Base-by-base conservation (phyloP, 2,113 vertebrate species). In the Syngnathus floridae region DNA sequence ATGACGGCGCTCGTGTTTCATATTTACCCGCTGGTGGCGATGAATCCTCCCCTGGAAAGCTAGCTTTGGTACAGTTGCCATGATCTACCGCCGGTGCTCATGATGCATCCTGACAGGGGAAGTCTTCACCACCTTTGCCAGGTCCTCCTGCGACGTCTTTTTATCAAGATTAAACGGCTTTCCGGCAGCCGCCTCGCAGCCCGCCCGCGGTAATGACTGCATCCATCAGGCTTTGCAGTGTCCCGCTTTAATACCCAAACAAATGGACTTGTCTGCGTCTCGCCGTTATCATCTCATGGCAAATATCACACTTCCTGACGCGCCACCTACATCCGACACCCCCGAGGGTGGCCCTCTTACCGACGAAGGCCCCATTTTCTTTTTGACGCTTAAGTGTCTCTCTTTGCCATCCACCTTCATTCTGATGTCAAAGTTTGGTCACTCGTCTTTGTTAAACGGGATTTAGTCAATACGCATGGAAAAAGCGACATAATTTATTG, bases 1-100 rank as follows among this genome's bases (percentile, higher is more conserved):
- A 70, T 86, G 86, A 86, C 82, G 77, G 84, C 75, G 60, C 84
- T 84, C 84, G 84, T 87, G 82, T 87, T 88, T 90, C 82, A 84
- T 82, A 86, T 85, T 86, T 83, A 84, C 83, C 70, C 78, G 72
- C 71, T 83, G 84, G 72, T 76, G 62, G 67, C 7, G 59, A 61
- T 43, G n/a, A 61, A 61, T 26, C 21, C 40, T 26, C 40, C 38
- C 21, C 19, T 22, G 5, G 11, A n/a, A 61, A 61, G 10, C 21
- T 22, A 21, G n/a, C 38, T n/a, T 14, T 36, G 12, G 19, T 46
- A 8, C 19, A 60, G 36, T 62, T 35, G 17, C 54, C 67, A 7
- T 55, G 37, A 68, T 61, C 12, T 37, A 46, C 36, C 64, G 21
- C 58, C 22, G 46, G 14, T n/a, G 35, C 46, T 71, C 43, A 41